These are phyloP conservation scores for Dasyprocta punctata DNA, from an alignment of 2,113 vertebrate genomes.

Conservation along the genomic window DNA sequence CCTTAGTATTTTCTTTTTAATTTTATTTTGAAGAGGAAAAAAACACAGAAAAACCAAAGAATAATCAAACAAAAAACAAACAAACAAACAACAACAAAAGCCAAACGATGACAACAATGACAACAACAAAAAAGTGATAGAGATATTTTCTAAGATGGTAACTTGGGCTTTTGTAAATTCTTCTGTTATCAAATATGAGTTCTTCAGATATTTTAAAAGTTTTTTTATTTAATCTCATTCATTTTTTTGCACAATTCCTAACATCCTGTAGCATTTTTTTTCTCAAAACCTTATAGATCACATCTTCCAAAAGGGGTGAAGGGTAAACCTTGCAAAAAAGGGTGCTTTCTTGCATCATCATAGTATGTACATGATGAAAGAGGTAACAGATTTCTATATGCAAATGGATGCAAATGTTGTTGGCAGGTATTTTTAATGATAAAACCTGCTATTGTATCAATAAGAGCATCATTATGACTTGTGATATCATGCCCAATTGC, in stretches of 20 bases:
- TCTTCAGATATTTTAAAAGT: conserved; percentile 8
- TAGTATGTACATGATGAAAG: not conserved
- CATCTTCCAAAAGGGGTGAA: conserved; percentile 48
- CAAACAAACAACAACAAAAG: too few species aligned
- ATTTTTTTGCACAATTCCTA: conserved; percentile 34
- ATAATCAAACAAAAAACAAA: too few species aligned
- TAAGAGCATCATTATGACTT: conserved; percentile 1
- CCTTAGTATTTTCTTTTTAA: not conserved
- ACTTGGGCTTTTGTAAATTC: conserved; percentile 49
- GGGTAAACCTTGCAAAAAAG: conserved; percentile 7
- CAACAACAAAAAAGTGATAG: too few species aligned
- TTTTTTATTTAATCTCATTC: conserved; percentile 45
- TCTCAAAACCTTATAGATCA: conserved; percentile 50
- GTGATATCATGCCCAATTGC: not conserved
- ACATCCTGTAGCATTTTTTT: conserved; percentile 43
- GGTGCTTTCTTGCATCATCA: not conserved
- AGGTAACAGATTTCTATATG: not conserved
- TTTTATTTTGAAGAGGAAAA: too few species aligned
- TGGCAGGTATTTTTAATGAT: conserved; percentile 56
- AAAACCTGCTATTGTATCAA: conserved; percentile 32
- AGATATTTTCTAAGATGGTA: conserved; percentile 16
- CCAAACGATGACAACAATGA: too few species aligned
- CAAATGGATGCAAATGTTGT: conserved; percentile 48
- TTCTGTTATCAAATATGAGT: conserved; percentile 26
- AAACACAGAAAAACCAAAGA: too few species aligned